Evolutionary conservation across 1,140 invertebrate genomes (phyloP).

Genomic region (Achroia grisella): DNA sequence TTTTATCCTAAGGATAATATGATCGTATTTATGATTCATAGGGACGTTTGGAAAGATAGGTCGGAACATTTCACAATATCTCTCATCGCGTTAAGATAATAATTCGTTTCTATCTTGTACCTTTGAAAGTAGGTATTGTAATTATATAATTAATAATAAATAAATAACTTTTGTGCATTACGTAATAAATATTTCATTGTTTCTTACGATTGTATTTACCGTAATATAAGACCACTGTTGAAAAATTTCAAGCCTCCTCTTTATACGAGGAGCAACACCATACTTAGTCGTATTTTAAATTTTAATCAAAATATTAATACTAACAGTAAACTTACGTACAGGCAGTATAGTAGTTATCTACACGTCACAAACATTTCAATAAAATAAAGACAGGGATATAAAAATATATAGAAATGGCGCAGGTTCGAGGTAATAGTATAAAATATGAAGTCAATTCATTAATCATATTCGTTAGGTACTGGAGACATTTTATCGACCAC

Average conservation of each 20-base stretch:
- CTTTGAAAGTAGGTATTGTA: constrained; percentile 72
- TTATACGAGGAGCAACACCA: constrained; percentile 49
- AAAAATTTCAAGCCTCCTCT: constrained; percentile 49
- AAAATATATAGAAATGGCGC: constrained; percentile 61
- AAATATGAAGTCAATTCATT: constrained; percentile 72
- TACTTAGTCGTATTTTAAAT: constrained; percentile 68
- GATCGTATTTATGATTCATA: constrained; percentile 67
- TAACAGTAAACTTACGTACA: constrained; percentile 54
- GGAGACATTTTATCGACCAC: constrained; percentile 48
- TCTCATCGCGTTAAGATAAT: constrained; percentile 71
- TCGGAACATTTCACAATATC: constrained; percentile 68
- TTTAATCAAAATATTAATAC: constrained; percentile 61
- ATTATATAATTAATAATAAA: constrained; percentile 48
- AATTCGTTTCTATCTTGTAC: constrained; percentile 71
- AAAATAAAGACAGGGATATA: constrained; percentile 67
- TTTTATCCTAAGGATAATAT: constrained; percentile 73
- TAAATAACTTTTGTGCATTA: constrained; percentile 72
- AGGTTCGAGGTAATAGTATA: constrained; percentile 69
- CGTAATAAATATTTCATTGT: constrained; percentile 71
- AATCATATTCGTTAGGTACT: constrained; percentile 71
- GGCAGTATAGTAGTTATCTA: constrained; percentile 37
- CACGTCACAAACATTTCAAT: constrained; percentile 58
- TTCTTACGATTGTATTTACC: constrained; percentile 71
- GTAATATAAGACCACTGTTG: constrained; percentile 69
- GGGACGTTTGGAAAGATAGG: constrained; percentile 59